Evolutionary conservation across 2,888 invertebrate species (phyloP), one percentile per base, ranked within the genome.

Genomic region (Ligdia adustata): DNA sequence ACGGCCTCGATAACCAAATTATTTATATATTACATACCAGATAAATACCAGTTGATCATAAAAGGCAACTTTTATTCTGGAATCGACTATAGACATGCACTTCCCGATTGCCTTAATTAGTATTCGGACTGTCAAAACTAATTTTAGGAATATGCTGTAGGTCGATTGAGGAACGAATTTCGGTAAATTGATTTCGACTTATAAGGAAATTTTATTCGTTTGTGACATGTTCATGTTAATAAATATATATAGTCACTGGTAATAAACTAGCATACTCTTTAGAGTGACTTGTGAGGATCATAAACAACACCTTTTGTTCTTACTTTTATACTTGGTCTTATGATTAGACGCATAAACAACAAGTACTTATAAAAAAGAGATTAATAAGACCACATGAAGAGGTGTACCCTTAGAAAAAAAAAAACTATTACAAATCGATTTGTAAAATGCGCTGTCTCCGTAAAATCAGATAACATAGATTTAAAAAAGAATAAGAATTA

Each of bases 71-170:
- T 32, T 42, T 35, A 37, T 47, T 43, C 28, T 22, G 53, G 52
- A 62, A 66, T 62, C 57, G 57, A 32, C 20, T 32, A 42, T 47
- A 54, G 44, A 46, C 57, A 66, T 59, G 64, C 61, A 66, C 62
- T 72, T 72, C 69, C 71, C 52, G 64, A 33, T 69, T 24, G 48
- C 55, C 59, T 64, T 59, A 47, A 55, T 55, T 44, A 58, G 14
- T 47, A 55, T 53, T 53, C 46, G 9, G 43, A 48, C 37, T 26
- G 48, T 39, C 48, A 46, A 41, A 53, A 48, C 9, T 38, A 28
- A 38, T 38, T 38, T 33, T 15, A 9, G 37, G 37, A 26, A 37
- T 26, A 20, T 28, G 13, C 15, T 22, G 24, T n/a, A 9, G 26
- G 3, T 12, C 12, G 4, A 34, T 22, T 22, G 9, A 37, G n/a